Conservation (phyloP, 2,113 vertebrate species). For the Turdus rufiventris region DNA sequence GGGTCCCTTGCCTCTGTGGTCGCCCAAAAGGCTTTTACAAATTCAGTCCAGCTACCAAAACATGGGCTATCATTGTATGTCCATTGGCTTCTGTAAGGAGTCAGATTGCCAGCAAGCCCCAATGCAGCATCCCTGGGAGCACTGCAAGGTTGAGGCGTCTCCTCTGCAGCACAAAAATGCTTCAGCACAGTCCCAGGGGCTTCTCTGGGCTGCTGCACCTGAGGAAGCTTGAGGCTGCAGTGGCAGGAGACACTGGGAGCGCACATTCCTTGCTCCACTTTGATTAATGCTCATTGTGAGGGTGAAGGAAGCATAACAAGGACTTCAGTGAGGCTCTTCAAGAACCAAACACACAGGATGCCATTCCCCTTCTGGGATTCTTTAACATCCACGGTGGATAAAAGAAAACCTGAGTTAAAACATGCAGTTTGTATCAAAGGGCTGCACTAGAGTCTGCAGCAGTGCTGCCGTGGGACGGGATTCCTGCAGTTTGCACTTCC, state of each 20-base stretch:
- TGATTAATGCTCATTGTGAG: neutral
- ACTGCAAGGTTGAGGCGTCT: neutral
- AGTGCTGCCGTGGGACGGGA: neutral
- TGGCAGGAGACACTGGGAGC: accelerated
- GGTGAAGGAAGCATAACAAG: accelerated
- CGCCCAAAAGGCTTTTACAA: neutral
- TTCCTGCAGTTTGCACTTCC: neutral
- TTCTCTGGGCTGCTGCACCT: neutral
- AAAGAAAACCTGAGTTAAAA: neutral
- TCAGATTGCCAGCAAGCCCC: neutral
- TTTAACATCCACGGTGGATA: accelerated
- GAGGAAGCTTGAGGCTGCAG: neutral
- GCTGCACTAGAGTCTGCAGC: neutral
- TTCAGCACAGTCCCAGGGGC: neutral
- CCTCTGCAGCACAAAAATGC: neutral
- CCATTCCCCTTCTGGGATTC: neutral
- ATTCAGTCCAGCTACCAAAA: neutral
- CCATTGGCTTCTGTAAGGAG: accelerated
- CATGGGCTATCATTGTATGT: accelerated
- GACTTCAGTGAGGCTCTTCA: accelerated
- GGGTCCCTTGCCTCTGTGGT: neutral
- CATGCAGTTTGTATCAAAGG: accelerated
- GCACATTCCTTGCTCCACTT: accelerated
- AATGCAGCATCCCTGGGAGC: neutral
- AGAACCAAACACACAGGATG: accelerated